A percentile compares a stretch with the other conserved stretches of the same genome.
Evolutionary conservation across 2,113 vertebrate genomes (phyloP).

Genomic region (Anarrhichthys ocellatus): DNA sequence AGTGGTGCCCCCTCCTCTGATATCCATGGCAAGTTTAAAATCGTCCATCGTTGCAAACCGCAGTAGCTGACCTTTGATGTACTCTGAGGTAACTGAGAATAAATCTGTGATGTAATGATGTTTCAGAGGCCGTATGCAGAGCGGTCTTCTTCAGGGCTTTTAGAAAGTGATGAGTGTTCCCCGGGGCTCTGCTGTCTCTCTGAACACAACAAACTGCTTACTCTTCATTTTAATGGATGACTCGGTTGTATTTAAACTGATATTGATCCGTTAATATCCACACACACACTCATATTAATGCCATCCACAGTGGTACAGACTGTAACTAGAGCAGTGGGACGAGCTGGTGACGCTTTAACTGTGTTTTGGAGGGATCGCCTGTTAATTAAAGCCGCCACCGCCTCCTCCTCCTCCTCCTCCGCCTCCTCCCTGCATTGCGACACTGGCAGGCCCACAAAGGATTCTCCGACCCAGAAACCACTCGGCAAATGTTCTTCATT

Average conservation of each 20-base stretch:
- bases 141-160: constrained; percentile 22
- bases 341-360: constrained; percentile 13
- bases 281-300: neutral
- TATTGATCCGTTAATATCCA: constrained; percentile 31
- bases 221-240: constrained; percentile 36
- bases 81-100: neutral
- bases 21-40: neutral
- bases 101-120: no score
- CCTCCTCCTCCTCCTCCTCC: constrained; percentile 53
- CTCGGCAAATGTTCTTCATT: constrained; percentile 63
- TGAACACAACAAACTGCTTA: neutral
- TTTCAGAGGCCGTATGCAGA: neutral
- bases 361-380: constrained; percentile 44
- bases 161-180: neutral
- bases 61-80: no score
- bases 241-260: constrained; percentile 28
- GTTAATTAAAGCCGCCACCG: constrained; percentile 60
- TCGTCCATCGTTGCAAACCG: neutral
- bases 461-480: constrained; percentile 65
- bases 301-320: neutral
- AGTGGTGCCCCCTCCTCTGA: neutral
- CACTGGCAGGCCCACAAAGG: constrained; percentile 68
- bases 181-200: neutral
- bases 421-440: constrained; percentile 79
- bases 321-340: constrained; percentile 39